phyloP scores from a whole-genome alignment of 2,888 invertebrate genomes.

The Pilophorus perplexus region DNA sequence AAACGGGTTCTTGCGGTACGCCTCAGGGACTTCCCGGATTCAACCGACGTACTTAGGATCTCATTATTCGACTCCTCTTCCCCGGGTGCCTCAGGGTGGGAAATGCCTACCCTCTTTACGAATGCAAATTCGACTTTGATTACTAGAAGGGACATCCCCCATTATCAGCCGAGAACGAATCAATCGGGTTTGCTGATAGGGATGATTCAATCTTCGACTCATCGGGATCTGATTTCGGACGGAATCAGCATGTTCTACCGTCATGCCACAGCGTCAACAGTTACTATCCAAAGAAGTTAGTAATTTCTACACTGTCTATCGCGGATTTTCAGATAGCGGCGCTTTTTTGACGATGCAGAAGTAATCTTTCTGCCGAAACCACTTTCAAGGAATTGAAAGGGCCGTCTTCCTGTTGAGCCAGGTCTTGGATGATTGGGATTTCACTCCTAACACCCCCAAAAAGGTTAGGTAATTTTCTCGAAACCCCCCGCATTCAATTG shows the following conservation, averaged over 20 bases:
- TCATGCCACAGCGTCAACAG: too few relatives aligned
- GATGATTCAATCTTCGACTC: constrained; percentile 4
- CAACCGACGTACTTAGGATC: constrained; percentile 31
- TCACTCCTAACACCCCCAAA: neutral
- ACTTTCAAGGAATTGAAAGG: neutral
- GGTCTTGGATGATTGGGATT: constrained; percentile 6
- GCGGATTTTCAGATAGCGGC: too few relatives aligned
- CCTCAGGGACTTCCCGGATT: constrained; percentile 16
- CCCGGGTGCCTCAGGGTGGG: neutral
- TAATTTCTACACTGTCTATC: too few relatives aligned
- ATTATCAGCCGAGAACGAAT: constrained; percentile 23
- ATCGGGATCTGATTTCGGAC: neutral
- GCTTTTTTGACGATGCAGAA: too few relatives aligned
- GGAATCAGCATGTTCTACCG: too few relatives aligned
- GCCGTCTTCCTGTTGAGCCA: neutral
- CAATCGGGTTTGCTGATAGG: constrained; percentile 12
- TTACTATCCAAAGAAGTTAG: too few relatives aligned
- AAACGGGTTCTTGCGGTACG: constrained; percentile 24
- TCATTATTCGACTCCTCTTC: constrained; percentile 20
- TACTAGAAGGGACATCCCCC: constrained; percentile 6
- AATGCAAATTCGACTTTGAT: constrained; percentile 36
- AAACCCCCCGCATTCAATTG: constrained; percentile 16
- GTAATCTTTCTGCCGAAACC: neutral
- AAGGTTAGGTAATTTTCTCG: constrained; percentile 12
- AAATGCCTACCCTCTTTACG: neutral